Base-by-base conservation (phyloP, 1,140 invertebrate genomes). In the Drosophila subpulchrella region DNA sequence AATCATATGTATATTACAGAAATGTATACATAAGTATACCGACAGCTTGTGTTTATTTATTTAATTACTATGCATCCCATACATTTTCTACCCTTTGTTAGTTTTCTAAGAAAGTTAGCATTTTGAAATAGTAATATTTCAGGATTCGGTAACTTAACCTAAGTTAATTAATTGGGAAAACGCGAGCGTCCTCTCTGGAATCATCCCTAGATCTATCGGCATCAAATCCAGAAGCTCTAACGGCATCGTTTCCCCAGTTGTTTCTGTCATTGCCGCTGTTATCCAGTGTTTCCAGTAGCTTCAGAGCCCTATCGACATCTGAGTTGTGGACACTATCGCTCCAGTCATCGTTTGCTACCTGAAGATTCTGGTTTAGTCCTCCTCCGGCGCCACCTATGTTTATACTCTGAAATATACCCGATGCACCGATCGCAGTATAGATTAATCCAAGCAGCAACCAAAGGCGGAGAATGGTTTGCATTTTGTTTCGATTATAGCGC, bases 401-500 rank as follows among this genome's bases (percentile, higher is more conserved):
- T 20, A 75, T 80, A 10, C 0, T 39, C 36, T 80, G 78, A 17
- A 68, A 46, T 24, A 44, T 17, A 36, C 12, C 42, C 20, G 50
- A 30, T 13, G 50, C 39, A 15, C 48, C 55, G 6, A 63, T 57
- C 39, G 61, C 50, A 12, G 34, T 5, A 11, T 30, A 70, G 46
- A 75, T 55, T n/a, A 71, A 39, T 27, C 39, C 71, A 20, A 50
- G 54, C 6, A 80, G 48, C 27, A 80, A 2, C 24, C 80, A 10
- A 7, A 81, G 42, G 0, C 39, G n/a, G 5, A 77, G 20, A 24
- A 36, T 60, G 4, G 41, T 17, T 51, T 55, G 54, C 78, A 81
- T 81, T 61, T 46, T 57, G 13, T n/a, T 36, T 30, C 41, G 24
- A 34, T 24, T 30, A n/a, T n/a, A 27, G 67, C 65, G 12, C 41